Conservation (phyloP, 2,797 vertebrate genomes). For the Hyperoplus immaculatus region DNA sequence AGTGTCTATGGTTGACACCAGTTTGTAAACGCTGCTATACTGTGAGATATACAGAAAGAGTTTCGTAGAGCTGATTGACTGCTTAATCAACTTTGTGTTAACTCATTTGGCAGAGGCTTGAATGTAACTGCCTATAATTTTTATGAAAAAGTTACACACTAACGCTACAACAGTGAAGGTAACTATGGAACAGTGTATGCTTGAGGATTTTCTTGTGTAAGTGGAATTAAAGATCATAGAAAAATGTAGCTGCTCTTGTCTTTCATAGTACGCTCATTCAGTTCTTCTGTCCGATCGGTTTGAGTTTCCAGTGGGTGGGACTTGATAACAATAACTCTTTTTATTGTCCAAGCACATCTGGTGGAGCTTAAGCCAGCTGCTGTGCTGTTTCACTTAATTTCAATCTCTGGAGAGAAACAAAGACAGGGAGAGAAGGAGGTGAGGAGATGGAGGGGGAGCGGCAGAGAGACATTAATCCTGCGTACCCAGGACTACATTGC, state of each 20-base stretch:
- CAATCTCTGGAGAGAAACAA: slow-evolving; percentile 48
- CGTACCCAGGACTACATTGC: slow-evolving; percentile 11
- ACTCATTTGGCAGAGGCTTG: too few relatives aligned
- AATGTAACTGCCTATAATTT: not conserved
- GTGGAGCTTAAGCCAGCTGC: slow-evolving; percentile 57
- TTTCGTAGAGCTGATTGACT: too few relatives aligned
- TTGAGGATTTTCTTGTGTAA: not conserved
- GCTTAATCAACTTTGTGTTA: too few relatives aligned
- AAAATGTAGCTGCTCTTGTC: not conserved
- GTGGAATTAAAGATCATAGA: not conserved
- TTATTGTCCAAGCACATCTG: slow-evolving; percentile 72
- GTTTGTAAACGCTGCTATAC: too few relatives aligned
- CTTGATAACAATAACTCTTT: slow-evolving; percentile 66
- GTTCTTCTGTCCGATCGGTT: slow-evolving; percentile 8
- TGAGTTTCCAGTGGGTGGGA: slow-evolving; percentile 39
- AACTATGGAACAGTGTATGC: slow-evolving; percentile 5
- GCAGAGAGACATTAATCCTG: slow-evolving; percentile 30
- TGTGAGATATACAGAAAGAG: too few relatives aligned
- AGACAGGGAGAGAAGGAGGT: slow-evolving; percentile 25
- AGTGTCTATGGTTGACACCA: too few relatives aligned
- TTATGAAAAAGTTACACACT: not conserved
- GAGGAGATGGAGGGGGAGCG: slow-evolving; percentile 25
- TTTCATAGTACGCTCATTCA: slow-evolving; percentile 23
- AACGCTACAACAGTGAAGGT: not conserved
- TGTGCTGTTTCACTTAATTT: slow-evolving; percentile 51